Evolutionary conservation across 2,113 vertebrate species (phyloP).

Genomic region (Procavia capensis): DNA sequence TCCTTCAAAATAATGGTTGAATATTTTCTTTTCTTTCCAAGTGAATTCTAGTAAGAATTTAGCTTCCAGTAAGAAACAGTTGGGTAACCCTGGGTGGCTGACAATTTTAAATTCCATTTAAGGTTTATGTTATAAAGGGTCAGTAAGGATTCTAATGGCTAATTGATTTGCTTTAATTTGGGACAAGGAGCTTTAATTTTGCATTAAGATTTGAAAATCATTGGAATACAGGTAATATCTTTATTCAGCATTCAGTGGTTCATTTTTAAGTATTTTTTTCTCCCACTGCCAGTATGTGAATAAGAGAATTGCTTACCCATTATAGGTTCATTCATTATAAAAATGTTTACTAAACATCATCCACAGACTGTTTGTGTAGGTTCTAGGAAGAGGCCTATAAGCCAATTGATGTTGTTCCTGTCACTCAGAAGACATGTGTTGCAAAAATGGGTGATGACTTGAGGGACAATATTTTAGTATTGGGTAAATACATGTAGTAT

Average conservation of each 20-base stretch:
- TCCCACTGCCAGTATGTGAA: not conserved
- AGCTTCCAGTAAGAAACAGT: constrained; percentile 15
- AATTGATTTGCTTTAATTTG: not conserved
- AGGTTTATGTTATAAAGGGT: constrained; percentile 25
- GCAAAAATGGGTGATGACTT: not conserved
- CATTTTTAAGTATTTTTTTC: not conserved
- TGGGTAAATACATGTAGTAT: not conserved
- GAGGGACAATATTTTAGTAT: not conserved
- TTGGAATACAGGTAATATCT: not conserved
- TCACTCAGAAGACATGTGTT: not conserved
- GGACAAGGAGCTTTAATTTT: not conserved
- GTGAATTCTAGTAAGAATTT: constrained; percentile 55
- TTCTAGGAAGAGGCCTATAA: not conserved
- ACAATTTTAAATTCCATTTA: constrained; percentile 52
- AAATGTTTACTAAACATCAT: not conserved
- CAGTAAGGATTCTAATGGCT: constrained; percentile 20
- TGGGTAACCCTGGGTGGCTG: constrained; percentile 25
- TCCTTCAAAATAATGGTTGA: constrained; percentile 27
- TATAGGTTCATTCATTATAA: not conserved
- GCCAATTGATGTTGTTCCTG: not conserved
- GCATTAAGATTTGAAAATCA: constrained; percentile 21
- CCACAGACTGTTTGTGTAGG: not conserved
- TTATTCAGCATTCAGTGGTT: not conserved
- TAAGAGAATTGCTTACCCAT: not conserved
- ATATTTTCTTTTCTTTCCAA: constrained; percentile 62